phyloP scores from a whole-genome alignment of 1,140 invertebrate species.

The Hestina assimilis region DNA sequence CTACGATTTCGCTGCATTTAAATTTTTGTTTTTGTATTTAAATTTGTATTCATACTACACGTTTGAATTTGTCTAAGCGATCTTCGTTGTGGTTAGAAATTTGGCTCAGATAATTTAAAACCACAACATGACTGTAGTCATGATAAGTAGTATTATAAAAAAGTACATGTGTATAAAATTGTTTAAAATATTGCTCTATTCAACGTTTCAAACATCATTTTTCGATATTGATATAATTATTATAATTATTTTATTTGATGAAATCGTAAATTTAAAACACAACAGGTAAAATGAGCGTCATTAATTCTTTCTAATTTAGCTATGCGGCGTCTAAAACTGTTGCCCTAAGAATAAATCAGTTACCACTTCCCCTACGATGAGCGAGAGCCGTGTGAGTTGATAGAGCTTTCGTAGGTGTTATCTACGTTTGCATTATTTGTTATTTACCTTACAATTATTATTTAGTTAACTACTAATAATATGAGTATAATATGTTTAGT shows the following conservation, averaged over 20 bases:
- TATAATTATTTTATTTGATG: constrained; percentile 1
- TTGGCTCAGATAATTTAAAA: background rate
- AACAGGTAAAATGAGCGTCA: constrained; percentile 38
- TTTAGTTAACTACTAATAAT: too few relatives aligned
- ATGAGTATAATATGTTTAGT: too few relatives aligned
- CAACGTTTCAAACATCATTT: background rate
- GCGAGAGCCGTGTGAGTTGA: constrained; percentile 2
- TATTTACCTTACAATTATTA: background rate
- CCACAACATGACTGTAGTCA: too few relatives aligned
- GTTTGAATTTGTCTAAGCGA: constrained; percentile 7
- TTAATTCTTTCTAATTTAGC: constrained; percentile 55
- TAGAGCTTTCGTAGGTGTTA: background rate
- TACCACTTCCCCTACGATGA: constrained; percentile 38
- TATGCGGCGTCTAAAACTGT: constrained; percentile 50
- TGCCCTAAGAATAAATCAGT: constrained; percentile 53
- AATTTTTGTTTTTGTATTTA: too few relatives aligned
- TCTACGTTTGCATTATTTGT: background rate
- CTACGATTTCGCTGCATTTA: constrained; percentile 17
- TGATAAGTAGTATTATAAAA: too few relatives aligned
- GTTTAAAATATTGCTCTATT: background rate
- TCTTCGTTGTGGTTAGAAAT: background rate
- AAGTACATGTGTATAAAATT: too few relatives aligned
- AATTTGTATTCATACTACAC: constrained; percentile 32
- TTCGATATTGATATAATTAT: too few relatives aligned
- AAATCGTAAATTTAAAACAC: constrained; percentile 19